Conservation (phyloP, 2,888 invertebrate genomes). For the Aporophyla lueneburgensis region DNA sequence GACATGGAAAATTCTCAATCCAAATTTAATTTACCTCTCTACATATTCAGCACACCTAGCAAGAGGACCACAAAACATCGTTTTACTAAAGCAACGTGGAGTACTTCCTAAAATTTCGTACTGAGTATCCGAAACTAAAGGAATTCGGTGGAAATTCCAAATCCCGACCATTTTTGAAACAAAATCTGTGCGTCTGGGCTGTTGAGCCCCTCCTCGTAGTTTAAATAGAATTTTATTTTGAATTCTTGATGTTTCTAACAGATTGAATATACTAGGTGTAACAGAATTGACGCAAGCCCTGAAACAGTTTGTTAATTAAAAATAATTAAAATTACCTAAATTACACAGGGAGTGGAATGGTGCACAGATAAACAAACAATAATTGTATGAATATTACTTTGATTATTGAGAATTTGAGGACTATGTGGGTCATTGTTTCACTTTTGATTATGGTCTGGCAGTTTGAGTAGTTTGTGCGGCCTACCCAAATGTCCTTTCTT, state of each 20-base stretch:
- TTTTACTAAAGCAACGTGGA: slow-evolving; percentile 33
- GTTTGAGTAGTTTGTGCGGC: no score
- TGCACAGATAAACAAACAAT: no score
- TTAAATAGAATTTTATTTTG: neutral
- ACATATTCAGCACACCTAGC: neutral
- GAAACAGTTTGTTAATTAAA: no score
- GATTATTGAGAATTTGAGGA: no score
- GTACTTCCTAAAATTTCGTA: slow-evolving; percentile 54
- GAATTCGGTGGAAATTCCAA: slow-evolving; percentile 70
- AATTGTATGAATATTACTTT: no score
- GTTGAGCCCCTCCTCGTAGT: slow-evolving; percentile 66
- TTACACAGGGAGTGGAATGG: no score
- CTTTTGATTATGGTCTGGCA: no score
- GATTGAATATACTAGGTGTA: neutral
- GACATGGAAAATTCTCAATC: no score
- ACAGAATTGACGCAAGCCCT: no score
- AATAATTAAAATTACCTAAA: no score
- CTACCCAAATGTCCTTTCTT: no score
- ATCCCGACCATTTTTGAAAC: slow-evolving; percentile 77
- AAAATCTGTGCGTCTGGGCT: slow-evolving; percentile 67
- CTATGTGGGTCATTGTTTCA: no score
- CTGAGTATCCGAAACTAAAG: slow-evolving; percentile 49
- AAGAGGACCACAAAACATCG: slow-evolving; percentile 31
- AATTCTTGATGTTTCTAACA: neutral
- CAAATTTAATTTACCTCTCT: neutral